Evolutionary conservation across 2,888 invertebrate genomes (phyloP), one percentile per base, ranked within the genome.

Genomic region (Pheosia tremula): DNA sequence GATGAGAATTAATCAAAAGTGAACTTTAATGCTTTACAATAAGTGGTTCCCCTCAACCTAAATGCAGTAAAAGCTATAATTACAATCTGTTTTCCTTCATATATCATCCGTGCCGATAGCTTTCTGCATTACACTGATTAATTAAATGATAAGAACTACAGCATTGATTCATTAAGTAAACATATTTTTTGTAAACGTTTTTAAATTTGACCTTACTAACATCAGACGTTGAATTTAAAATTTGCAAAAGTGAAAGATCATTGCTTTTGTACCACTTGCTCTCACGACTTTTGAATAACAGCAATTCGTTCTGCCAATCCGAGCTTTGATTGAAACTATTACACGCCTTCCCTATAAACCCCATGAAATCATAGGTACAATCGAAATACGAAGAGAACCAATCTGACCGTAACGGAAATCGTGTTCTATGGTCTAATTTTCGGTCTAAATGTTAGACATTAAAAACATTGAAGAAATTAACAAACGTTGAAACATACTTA

Each of bases 141-240:
- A 89, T 87, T 88, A 87, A 86, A 83, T 84, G 86, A 88, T 88
- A 86, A 80, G 69, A 66, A 71, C 71, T 66, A 72, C 63, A 75
- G 76, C 80, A 81, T 82, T 84, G 80, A 87, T 85, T 88, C 78
- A 84, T 84, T 82, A 79, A 79, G 74, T 57, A 77, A 78, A 80
- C 74, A 70, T 74, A 69, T 80, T 79, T 78, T 81, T 73, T 64
- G 56, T 70, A 72, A 71, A 67, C 67, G 61, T 77, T 71, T 71
- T 73, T 74, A 58, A 75, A 75, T 79, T 74, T 71, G 73, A 75
- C 72, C 75, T 78, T 77, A 75, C 79, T 80, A 77, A 71, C 63
- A 68, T 66, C 64, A 55, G 13, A 13, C 36, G 36, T 56, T 9
- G 43, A 5, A 4, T 47, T 47, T 8, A 36, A 36, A 56, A 36